Conservation (phyloP, 2,888 invertebrate genomes). For the Anagyrus pseudococci region DNA sequence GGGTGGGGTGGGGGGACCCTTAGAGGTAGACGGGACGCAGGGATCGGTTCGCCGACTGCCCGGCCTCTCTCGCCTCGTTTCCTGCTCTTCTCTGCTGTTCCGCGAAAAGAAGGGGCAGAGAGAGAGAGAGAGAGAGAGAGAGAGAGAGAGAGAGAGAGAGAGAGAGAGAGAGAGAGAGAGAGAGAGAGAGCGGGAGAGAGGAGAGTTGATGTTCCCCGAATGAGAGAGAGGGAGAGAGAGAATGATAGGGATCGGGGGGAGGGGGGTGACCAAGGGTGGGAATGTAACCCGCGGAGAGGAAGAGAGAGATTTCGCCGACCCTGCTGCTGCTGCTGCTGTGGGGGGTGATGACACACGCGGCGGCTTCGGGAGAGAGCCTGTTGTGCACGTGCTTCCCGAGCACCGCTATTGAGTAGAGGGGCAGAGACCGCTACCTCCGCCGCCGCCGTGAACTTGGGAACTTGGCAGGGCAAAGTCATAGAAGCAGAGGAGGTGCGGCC, state of each 20-base stretch:
- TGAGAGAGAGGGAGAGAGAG: conserved; percentile 13
- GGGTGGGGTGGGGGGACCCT: conserved; percentile 36
- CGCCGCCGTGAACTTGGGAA: not conserved
- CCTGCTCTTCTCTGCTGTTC: conserved; percentile 10
- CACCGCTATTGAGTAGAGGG: not conserved
- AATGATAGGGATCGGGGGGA: no score
- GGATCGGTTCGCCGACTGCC: conserved; percentile 19
- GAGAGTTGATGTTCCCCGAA: not conserved
- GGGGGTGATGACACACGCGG: conserved; percentile 13
- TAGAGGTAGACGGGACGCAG: conserved; percentile 9
- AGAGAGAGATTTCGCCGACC: conserved; percentile 5
- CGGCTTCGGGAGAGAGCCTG: not conserved
- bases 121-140: conserved; percentile 12
- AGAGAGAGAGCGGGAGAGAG: no score
- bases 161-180: conserved; percentile 14
- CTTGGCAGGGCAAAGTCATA: conserved; percentile 5
- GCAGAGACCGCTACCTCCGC: not conserved
- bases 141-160: not conserved
- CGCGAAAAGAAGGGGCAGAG: conserved; percentile 14
- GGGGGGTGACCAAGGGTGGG: conserved; percentile 17
- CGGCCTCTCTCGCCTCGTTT: conserved; percentile 22
- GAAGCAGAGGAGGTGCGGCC: not conserved
- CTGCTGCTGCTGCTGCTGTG: not conserved
- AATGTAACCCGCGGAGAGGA: conserved; percentile 1
- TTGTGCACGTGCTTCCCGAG: not conserved